Conservation (phyloP, 2,797 vertebrate genomes). For the Morelia viridis region DNA sequence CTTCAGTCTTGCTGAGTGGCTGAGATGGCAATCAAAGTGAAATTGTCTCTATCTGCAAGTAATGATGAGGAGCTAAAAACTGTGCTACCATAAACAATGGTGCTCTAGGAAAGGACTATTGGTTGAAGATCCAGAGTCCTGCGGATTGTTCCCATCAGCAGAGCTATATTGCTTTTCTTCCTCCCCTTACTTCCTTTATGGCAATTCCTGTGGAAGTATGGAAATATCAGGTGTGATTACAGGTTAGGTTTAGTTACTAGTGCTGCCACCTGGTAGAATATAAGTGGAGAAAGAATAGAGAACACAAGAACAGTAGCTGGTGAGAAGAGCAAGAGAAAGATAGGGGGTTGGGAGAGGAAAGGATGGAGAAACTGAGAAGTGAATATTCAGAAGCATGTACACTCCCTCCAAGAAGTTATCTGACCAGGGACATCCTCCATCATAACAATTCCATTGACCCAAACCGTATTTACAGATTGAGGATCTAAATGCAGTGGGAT, state of each 20-base stretch:
- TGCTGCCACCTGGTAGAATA: background rate
- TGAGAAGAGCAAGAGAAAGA: background rate
- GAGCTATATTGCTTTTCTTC: no score
- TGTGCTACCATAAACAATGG: conserved; percentile 14
- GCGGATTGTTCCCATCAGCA: background rate
- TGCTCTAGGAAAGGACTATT: background rate
- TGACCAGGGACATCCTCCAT: background rate
- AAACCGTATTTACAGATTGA: background rate
- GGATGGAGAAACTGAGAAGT: background rate
- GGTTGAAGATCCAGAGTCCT: background rate
- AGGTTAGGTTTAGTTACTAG: background rate
- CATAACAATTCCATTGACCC: no score
- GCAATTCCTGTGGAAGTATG: background rate
- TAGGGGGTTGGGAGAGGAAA: background rate
- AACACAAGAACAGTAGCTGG: background rate
- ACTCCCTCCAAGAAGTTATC: background rate
- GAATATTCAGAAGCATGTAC: background rate
- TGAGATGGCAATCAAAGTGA: conserved; percentile 63
- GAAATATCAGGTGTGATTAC: background rate
- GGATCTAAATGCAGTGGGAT: background rate
- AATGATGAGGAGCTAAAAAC: conserved; percentile 62
- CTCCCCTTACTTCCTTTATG: background rate
- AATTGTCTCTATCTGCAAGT: conserved; percentile 56
- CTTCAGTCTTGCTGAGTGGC: conserved; percentile 62
- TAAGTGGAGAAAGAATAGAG: background rate